Conservation (phyloP, 2,888 invertebrate genomes). For the Hydrotaea cyrtoneurina region DNA sequence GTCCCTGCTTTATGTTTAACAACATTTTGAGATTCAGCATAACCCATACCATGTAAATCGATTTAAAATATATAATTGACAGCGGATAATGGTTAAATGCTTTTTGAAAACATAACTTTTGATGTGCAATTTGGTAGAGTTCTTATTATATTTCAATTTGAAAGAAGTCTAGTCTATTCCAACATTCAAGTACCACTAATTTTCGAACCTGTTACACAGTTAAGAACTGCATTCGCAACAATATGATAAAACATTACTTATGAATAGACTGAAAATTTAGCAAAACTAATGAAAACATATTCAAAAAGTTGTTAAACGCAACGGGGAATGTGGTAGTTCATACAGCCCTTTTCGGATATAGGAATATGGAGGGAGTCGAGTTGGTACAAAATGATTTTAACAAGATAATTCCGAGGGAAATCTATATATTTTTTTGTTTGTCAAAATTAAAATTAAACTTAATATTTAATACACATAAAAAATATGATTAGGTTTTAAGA, state of each 20-base stretch:
- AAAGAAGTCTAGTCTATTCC: too few species aligned
- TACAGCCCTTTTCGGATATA: neutral
- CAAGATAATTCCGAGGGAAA: neutral
- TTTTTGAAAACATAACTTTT: too few species aligned
- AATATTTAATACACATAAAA: constrained; percentile 38
- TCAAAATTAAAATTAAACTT: constrained; percentile 42
- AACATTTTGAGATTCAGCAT: neutral
- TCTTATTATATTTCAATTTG: too few species aligned
- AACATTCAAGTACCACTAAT: too few species aligned
- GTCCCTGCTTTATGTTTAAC: neutral
- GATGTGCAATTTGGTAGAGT: too few species aligned
- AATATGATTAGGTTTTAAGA: constrained; percentile 42
- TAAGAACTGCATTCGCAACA: too few species aligned
- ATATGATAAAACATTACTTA: too few species aligned
- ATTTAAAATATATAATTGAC: too few species aligned
- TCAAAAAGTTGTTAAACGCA: neutral
- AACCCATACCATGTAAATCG: neutral
- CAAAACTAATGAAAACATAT: too few species aligned
- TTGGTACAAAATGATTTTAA: neutral
- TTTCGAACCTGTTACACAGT: too few species aligned
- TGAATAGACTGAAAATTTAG: too few species aligned
- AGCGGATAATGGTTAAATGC: neutral
- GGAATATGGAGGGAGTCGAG: neutral
- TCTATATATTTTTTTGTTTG: neutral
- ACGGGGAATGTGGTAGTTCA: neutral